Evolutionary conservation across 2,113 vertebrate species (phyloP), one percentile per base, ranked within the genome.

Genomic region (Myrmophylax atrothorax): DNA sequence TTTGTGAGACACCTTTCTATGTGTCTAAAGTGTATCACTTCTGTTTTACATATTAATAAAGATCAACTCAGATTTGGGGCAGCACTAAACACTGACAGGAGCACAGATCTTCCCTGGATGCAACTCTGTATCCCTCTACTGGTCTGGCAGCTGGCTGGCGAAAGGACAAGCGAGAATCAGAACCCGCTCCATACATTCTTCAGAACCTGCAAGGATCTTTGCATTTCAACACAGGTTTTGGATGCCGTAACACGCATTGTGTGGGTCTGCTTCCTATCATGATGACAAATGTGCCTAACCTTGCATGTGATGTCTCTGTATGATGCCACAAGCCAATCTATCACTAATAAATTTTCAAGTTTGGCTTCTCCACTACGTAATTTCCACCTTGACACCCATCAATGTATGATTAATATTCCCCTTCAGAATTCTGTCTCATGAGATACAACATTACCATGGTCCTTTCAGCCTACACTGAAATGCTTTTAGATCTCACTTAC

Each of bases 191-290:
- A 33, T 5, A 9, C 0, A 0, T 59, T 73, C 49, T 55, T 74
- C 12, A 63, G 38, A 93, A 78, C 7, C 12, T 42, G 18, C 13
- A 74, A 89, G 31, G 69, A 84, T 35, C 31, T 20, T 80, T 28
- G 22, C 8, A 69, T 85, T 87, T 88, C 1, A 3, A 23, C 42
- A 17, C 8, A 58, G 11, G 10, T 74, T 89, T 84, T 77, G 23
- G 42, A 46, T 46, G 29, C 60, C 10, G 10, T 29, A 63, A 58
- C 23, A 55, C 4, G 1, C 0, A 0, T 35, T 3, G 0, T 8
- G 9, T 26, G 35, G 3, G 16, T 76, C 29, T 47, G 58, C 68
- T 44, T 82, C 66, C 38, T 22, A 28, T 35, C 19, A 19, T 1
- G 0, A 58, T 31, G n/a, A 73, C n/a, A 58, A 49, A 68, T 62